Evolutionary conservation across 1,140 invertebrate species (phyloP).

Genomic region (Heliconius congener): DNA sequence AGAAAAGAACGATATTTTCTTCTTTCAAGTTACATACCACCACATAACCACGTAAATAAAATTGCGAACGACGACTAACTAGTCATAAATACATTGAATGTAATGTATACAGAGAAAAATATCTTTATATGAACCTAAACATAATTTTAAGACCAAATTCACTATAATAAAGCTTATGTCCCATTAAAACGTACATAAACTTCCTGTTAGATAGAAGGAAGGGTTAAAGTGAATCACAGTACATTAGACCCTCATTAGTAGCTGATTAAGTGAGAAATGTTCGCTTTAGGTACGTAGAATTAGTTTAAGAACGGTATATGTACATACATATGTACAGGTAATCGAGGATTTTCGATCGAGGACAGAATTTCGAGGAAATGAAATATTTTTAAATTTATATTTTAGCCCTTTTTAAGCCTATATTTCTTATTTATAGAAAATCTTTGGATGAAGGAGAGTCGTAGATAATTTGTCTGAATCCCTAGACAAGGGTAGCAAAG

Average conservation of each 20-base stretch:
- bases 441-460: slow-evolving; percentile 22
- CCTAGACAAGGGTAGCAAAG: slow-evolving; percentile 22
- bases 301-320: background rate
- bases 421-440: background rate
- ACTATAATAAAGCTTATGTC: background rate
- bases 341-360: too few relatives aligned
- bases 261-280: background rate
- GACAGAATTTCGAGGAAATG: too few relatives aligned
- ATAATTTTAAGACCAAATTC: background rate
- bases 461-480: slow-evolving; percentile 19
- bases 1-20: too few relatives aligned
- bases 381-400: too few relatives aligned
- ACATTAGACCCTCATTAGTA: slow-evolving; percentile 5
- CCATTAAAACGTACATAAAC: background rate
- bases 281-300: background rate
- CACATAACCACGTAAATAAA: too few relatives aligned
- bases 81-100: too few relatives aligned
- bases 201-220: background rate
- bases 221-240: background rate
- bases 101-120: too few relatives aligned
- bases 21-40: too few relatives aligned
- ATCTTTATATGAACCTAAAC: too few relatives aligned
- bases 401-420: too few relatives aligned
- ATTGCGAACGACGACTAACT: too few relatives aligned
- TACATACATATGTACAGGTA: too few relatives aligned